These are phyloP conservation scores for Oxyura jamaicensis DNA, from an alignment of 2,113 vertebrate species.

Conservation along the genomic window DNA sequence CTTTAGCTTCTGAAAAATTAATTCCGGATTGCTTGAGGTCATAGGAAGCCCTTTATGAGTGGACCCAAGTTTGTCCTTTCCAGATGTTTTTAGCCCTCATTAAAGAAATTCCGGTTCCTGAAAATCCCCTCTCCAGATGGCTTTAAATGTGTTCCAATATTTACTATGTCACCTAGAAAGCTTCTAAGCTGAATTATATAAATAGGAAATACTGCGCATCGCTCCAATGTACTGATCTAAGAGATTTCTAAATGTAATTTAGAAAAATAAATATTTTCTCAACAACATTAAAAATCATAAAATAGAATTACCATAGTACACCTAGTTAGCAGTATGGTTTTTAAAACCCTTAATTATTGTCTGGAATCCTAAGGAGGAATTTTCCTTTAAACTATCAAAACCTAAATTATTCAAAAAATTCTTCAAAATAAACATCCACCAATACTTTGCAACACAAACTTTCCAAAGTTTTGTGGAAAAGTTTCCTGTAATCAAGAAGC, in stretches of 20 bases:
- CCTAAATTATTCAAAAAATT: not conserved
- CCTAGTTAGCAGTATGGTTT: not conserved
- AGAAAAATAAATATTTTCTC: not conserved
- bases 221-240: not conserved
- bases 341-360: not conserved
- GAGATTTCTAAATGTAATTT: not conserved
- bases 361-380: not conserved
- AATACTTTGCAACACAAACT: rapidly evolving
- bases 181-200: not conserved
- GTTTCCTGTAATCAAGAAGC: not conserved
- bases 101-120: conserved; percentile 50
- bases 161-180: conserved; percentile 44
- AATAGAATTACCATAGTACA: not conserved
- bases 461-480: not conserved
- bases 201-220: not conserved
- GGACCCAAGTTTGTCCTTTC: conserved; percentile 21
- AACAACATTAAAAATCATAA: not conserved
- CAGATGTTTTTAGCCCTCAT: conserved; percentile 43
- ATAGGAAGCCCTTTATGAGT: conserved; percentile 53
- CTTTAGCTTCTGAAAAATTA: not conserved
- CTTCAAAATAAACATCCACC: not conserved
- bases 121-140: conserved; percentile 55
- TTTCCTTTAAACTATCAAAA: not conserved
- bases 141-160: conserved; percentile 17
- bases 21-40: not conserved